A percentile compares a stretch with the other conserved stretches of the same genome.
Evolutionary conservation across 2,113 vertebrate species (phyloP).

Genomic region (Nerophis ophidion): DNA sequence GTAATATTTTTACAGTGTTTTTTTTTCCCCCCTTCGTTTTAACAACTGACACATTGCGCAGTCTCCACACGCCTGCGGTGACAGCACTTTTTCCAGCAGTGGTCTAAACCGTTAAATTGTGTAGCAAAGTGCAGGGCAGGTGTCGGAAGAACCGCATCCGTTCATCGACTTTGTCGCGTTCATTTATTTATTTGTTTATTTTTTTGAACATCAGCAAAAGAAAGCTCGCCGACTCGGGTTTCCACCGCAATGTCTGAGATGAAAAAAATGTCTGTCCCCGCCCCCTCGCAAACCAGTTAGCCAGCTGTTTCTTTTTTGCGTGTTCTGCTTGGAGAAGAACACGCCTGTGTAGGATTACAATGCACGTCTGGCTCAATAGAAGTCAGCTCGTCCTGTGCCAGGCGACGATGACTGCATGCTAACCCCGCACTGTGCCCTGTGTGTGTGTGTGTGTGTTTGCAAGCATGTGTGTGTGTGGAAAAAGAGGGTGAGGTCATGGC

Average conservation of each 20-base stretch:
- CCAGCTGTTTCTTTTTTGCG: slow-evolving; percentile 36
- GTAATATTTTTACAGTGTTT: slow-evolving; percentile 9
- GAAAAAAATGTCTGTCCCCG: slow-evolving; percentile 12
- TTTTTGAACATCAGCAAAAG: neutral
- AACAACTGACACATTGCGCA: slow-evolving; percentile 15
- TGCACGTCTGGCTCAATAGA: slow-evolving; percentile 53
- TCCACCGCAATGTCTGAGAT: slow-evolving; percentile 25
- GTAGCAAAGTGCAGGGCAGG: slow-evolving; percentile 49
- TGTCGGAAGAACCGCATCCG: slow-evolving; percentile 31
- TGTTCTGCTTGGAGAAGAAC: slow-evolving; percentile 27
- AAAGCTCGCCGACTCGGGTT: neutral
- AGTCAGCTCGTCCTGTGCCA: slow-evolving; percentile 49
- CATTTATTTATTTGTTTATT: neutral
- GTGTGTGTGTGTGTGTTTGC: slow-evolving; percentile 16
- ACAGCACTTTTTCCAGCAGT: slow-evolving; percentile 52
- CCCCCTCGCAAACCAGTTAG: slow-evolving; percentile 33
- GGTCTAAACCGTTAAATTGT: slow-evolving; percentile 42
- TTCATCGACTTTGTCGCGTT: neutral
- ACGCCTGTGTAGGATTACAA: slow-evolving; percentile 61
- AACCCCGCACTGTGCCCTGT: slow-evolving; percentile 22
- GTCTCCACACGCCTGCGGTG: slow-evolving; percentile 28
- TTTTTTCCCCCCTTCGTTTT: slow-evolving; percentile 4
- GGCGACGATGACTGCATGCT: slow-evolving; percentile 46
- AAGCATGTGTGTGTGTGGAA: slow-evolving; percentile 31
- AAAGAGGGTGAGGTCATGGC: slow-evolving; percentile 70